A percentile compares a stretch with the other conserved stretches of the same genome.
Conservation (phyloP, 1,140 invertebrate genomes). For the Vanessa atalanta region DNA sequence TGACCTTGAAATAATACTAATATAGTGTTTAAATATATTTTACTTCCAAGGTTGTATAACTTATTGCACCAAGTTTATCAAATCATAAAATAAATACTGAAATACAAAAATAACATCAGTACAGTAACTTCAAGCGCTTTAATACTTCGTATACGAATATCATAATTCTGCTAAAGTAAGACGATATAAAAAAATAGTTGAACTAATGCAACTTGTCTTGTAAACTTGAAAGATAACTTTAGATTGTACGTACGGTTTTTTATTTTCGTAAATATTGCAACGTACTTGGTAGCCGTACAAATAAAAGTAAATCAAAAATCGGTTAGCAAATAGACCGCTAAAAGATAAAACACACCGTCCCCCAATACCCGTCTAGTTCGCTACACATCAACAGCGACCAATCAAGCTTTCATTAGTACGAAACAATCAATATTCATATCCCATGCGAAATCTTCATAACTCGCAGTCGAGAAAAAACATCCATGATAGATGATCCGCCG, state of each 20-base stretch:
- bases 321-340: neutral
- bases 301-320: constrained; percentile 3
- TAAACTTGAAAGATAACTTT: too few species aligned
- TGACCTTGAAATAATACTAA: too few species aligned
- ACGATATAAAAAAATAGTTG: too few species aligned
- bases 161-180: too few species aligned
- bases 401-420: constrained; percentile 75
- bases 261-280: neutral
- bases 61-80: too few species aligned
- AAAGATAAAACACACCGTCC: constrained; percentile 11
- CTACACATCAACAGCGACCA: constrained; percentile 70
- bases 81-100: too few species aligned
- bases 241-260: neutral
- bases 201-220: too few species aligned
- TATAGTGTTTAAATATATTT: too few species aligned
- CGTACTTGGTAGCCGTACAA: neutral
- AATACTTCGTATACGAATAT: too few species aligned
- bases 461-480: constrained; percentile 50
- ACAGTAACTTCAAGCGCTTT: too few species aligned
- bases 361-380: constrained; percentile 39
- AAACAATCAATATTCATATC: constrained; percentile 79
- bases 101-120: too few species aligned
- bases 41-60: too few species aligned
- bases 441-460: constrained; percentile 75
- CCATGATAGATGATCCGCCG: constrained; percentile 70